Evolutionary conservation across 2,113 vertebrate genomes (phyloP), one percentile per base, ranked within the genome.

Genomic region (Salvelinus namaycush): DNA sequence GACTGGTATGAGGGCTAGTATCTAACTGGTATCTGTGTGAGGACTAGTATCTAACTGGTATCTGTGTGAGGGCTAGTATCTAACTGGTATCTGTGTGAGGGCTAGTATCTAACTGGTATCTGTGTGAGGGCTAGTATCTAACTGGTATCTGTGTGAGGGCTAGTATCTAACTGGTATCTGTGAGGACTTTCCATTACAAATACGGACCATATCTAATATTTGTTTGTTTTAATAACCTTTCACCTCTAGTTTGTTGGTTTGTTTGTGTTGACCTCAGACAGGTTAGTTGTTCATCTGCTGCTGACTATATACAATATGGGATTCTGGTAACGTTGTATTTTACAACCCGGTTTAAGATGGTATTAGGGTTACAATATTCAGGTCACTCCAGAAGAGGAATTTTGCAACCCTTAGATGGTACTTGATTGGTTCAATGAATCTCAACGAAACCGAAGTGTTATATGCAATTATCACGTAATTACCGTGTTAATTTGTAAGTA

Each of bases 171-270:
- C 5, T 24, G 22, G 9, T 64, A 8, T 64, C 60, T 64, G 60
- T 22, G 51, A 84, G 3, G 69, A 74, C 80, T 66, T 81, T 12
- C 79, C 51, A 31, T 72, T 4, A 59, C 80, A 7, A 60, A 65
- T 26, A 74, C n/a, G n/a, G 74, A 84, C 76, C 79, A 79, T 83
- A 84, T 83, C 84, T 75, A 70, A 86, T 78, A 69, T 81, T 81
- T 79, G 68, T 84, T 73, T 81, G 72, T 84, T 78, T 77, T 79
- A 78, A 80, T 54, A 18, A 54, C 69, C 26, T 54, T 74, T 67
- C 27, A 65, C 22, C 51, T 18, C 51, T 29, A 5, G 26, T 29
- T 51, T 27, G 26, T 80, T 79, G 2, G 39, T 44, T 44, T 44
- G 39, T 44, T 34, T 83, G 51, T 60, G 14, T 82, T 71, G 22